These are phyloP conservation scores for Ailurus styani DNA, from an alignment of 2,113 vertebrate genomes.

Conservation along the genomic window DNA sequence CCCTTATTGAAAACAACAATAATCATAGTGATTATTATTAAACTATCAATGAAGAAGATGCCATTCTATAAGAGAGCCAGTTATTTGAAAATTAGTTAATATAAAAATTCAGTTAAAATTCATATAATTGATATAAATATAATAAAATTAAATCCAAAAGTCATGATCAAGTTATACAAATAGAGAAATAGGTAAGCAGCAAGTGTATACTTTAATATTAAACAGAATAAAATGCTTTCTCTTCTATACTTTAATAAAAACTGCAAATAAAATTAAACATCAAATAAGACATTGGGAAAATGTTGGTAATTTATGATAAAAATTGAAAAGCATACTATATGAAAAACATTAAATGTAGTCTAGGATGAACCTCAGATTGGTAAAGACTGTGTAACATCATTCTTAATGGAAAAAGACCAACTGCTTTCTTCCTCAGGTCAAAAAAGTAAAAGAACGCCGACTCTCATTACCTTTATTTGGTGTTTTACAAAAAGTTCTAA, in stretches of 20 bases:
- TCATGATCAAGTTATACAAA: not conserved
- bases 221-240: not conserved
- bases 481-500: not conserved
- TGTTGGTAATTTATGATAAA: not conserved
- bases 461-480: not conserved
- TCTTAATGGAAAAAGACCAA: not conserved
- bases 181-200: not conserved
- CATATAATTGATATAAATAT: not conserved
- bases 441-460: not conserved
- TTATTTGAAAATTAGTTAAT: not conserved
- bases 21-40: not conserved
- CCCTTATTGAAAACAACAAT: not conserved
- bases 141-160: not conserved
- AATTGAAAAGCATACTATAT: not conserved
- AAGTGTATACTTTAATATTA: not conserved
- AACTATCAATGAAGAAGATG: not conserved
- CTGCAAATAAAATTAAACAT: not conserved
- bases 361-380: not conserved
- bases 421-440: not conserved
- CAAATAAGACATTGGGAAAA: not conserved
- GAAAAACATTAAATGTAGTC: not conserved
- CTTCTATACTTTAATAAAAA: not conserved
- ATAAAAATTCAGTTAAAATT: not conserved
- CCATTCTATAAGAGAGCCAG: not conserved
- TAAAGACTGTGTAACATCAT: not conserved